Conservation (phyloP, 2,797 vertebrate genomes). For the Thamnophis elegans region DNA sequence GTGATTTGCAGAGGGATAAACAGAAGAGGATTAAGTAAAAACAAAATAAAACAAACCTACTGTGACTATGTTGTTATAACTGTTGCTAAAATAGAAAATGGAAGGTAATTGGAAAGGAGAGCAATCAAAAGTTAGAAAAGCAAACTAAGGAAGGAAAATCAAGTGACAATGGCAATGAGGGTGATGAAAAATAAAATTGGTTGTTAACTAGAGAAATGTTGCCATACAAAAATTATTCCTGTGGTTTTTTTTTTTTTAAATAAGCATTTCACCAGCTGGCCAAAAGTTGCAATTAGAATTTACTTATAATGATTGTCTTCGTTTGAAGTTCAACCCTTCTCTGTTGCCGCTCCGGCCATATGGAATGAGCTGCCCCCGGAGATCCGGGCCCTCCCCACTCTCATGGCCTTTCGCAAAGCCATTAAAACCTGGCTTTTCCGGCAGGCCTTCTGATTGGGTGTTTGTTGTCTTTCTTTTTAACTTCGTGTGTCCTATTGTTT, state of each 20-base stretch:
- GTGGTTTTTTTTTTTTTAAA: neutral
- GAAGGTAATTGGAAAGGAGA: neutral
- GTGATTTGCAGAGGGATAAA: neutral
- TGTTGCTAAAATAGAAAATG: neutral
- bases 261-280: neutral
- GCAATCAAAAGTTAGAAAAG: neutral
- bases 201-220: neutral
- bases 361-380: too few relatives aligned
- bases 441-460: too few relatives aligned
- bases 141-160: neutral
- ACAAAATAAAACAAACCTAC: neutral
- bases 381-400: too few relatives aligned
- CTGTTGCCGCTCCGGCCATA: too few relatives aligned
- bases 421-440: too few relatives aligned
- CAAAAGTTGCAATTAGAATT: neutral
- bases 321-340: too few relatives aligned
- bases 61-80: neutral
- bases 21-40: neutral
- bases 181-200: neutral
- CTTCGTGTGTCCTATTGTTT: too few relatives aligned
- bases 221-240: neutral
- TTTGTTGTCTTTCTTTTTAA: too few relatives aligned
- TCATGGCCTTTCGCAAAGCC: too few relatives aligned
- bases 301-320: neutral
- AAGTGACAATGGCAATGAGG: neutral